Conservation (phyloP, 2,113 vertebrate genomes). For the Cottus gobio region DNA sequence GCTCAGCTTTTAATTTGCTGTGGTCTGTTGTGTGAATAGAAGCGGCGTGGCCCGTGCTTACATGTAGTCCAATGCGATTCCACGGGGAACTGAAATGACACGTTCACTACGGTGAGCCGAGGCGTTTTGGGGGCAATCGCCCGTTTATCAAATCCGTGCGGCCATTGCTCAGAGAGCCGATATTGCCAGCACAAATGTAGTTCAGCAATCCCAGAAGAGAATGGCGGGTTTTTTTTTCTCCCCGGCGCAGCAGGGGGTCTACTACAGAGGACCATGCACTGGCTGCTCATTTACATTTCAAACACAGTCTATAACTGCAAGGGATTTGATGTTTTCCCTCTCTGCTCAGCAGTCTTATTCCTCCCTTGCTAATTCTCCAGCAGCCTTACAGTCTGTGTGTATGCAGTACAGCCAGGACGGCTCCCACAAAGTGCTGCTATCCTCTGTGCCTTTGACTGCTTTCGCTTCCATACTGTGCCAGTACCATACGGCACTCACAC, state of each 20-base stretch:
- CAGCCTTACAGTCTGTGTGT: constrained; percentile 71
- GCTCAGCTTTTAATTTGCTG: constrained; percentile 20
- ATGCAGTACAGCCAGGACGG: constrained; percentile 66
- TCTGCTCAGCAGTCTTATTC: constrained; percentile 73
- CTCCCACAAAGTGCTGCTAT: constrained; percentile 73
- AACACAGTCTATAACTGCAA: constrained; percentile 81
- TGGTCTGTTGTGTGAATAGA: constrained; percentile 19
- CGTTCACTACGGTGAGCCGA: constrained; percentile 9
- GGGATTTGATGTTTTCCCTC: constrained; percentile 82
- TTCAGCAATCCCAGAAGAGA: constrained; percentile 66
- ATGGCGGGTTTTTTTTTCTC: constrained; percentile 43
- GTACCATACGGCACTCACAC: constrained; percentile 59
- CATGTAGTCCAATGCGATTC: background rate
- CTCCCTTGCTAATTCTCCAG: constrained; percentile 76
- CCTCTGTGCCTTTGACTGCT: constrained; percentile 69
- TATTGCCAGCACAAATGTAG: constrained; percentile 48
- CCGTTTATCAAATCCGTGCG: constrained; percentile 54
- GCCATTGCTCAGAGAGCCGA: constrained; percentile 48
- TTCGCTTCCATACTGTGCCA: constrained; percentile 74
- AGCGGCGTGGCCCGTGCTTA: constrained; percentile 19
- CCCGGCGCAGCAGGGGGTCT: constrained; percentile 72
- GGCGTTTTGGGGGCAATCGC: constrained; percentile 20
- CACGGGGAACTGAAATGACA: constrained; percentile 27
- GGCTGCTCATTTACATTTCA: constrained; percentile 83
- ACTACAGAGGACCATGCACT: constrained; percentile 75